Base-by-base conservation (phyloP, 2,113 vertebrate genomes). In the Carlito syrichta region DNA sequence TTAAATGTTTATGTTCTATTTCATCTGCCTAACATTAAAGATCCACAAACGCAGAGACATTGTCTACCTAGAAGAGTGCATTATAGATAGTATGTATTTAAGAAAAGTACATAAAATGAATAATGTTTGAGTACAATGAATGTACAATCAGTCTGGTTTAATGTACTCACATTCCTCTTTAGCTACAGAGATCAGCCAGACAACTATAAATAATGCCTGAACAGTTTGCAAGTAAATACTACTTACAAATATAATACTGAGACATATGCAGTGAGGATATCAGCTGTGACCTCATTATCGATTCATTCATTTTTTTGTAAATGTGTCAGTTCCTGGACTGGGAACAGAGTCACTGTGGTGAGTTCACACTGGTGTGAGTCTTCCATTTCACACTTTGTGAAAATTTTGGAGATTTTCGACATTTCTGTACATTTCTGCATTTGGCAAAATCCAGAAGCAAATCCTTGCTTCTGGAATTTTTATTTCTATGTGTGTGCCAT, bases 331-430 rank as follows among this genome's bases (percentile, higher is more conserved):
- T 77, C 32, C n/a, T 38, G 1, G 60, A 23, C 30, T 35, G 20
- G 45, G 52, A 32, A 19, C 45, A 54, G 60, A 50, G 43, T 54
- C 17, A 10, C 0, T 6, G 30, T 20, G 9, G 23, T 23, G 7
- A 27, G 19, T 22, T n/a, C 92, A n/a, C 19, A 38, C 0, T 17
- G 43, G 35, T 0, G 0, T 1, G 12, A 40, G 19, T 66, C 77
- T 69, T 84, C 30, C 30, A 22, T 7, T 6, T 3, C 32, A 3
- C 6, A 2, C n/a, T 60, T 16, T 38, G 35, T 0, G 4, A 20
- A 16, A 6, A 10, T 20, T 48, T 22, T 76, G 25, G 76, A 60
- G 66, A 13, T 20, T 23, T 10, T 35, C 27, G 48, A 3, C 12
- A 32, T 27, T n/a, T 56, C 17, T 60, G 25, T 16, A 12, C 5